A percentile compares a stretch with the other conserved stretches of the same genome.
phyloP scores from a whole-genome alignment of 1,140 invertebrate species.

The Ips nitidus region DNA sequence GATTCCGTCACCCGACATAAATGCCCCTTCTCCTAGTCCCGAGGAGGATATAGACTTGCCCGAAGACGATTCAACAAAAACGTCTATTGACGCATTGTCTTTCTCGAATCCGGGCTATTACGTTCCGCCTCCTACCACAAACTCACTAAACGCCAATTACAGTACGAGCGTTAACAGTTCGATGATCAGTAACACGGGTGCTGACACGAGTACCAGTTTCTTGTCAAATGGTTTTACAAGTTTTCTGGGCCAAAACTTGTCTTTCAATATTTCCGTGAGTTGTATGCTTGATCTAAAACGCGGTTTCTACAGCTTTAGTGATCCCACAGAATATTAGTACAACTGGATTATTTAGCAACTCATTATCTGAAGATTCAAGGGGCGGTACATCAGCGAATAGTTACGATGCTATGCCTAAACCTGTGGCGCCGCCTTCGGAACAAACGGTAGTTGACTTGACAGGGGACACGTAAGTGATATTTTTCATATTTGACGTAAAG shows the following conservation, averaged over 20 bases:
- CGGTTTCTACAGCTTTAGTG: too few species aligned
- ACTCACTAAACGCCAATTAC: slow-evolving; percentile 27
- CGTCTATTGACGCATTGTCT: not conserved
- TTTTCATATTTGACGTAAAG: not conserved
- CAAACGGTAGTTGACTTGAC: slow-evolving; percentile 11
- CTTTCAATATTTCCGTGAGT: slow-evolving; percentile 53
- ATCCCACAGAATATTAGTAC: slow-evolving; percentile 30
- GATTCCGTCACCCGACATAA: slow-evolving; percentile 73
- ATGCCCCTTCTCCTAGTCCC: slow-evolving; percentile 82
- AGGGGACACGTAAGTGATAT: slow-evolving; percentile 3
- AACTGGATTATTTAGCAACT: slow-evolving; percentile 13
- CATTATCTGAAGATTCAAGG: too few species aligned
- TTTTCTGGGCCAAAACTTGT: slow-evolving; percentile 52
- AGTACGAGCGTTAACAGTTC: slow-evolving; percentile 17
- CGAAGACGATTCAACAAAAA: slow-evolving; percentile 48
- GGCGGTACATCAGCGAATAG: slow-evolving; percentile 21
- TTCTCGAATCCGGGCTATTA: slow-evolving; percentile 48
- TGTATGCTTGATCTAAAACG: not conserved
- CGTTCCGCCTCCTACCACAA: slow-evolving; percentile 38
- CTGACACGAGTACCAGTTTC: slow-evolving; percentile 38
- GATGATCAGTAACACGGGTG: slow-evolving; percentile 14
- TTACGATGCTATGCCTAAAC: slow-evolving; percentile 39
- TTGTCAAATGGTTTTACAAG: slow-evolving; percentile 50
- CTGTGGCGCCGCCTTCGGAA: slow-evolving; percentile 22
- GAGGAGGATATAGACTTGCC: slow-evolving; percentile 77